These are phyloP conservation scores for Thysanoteuthis rhombus DNA, from an alignment of 2,888 invertebrate genomes.

Conservation along the genomic window DNA sequence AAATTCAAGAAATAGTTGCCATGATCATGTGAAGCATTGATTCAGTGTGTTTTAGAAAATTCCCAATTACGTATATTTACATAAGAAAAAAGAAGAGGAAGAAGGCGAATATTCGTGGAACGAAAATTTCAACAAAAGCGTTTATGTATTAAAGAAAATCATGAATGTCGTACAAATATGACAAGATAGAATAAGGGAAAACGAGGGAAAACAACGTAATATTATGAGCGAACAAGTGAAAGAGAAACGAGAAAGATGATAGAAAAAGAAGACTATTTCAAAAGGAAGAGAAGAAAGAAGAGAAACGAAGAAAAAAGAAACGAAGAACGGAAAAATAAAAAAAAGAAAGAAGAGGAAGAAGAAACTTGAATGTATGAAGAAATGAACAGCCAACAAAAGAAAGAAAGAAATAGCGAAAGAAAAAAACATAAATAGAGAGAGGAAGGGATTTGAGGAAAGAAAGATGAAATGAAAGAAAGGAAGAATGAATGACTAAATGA, in stretches of 20 bases:
- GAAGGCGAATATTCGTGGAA: not conserved
- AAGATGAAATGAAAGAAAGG: no score
- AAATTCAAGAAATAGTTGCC: not conserved
- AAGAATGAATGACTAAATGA: no score
- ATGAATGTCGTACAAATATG: not conserved
- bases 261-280: not conserved
- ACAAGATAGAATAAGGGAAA: not conserved
- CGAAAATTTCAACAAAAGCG: not conserved
- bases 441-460: no score
- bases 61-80: not conserved
- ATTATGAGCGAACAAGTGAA: not conserved
- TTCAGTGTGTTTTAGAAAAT: not conserved
- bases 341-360: no score
- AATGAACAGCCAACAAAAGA: no score
- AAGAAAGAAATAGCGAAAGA: no score
- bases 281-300: not conserved
- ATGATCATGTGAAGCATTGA: not conserved
- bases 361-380: no score
- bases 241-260: not conserved
- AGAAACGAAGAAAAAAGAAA: no score
- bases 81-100: not conserved
- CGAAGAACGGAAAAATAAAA: no score
- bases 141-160: not conserved
- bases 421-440: no score
- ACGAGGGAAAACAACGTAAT: not conserved